These are phyloP conservation scores for Hormaphis cornu DNA, from an alignment of 1,140 invertebrate genomes.

Conservation along the genomic window DNA sequence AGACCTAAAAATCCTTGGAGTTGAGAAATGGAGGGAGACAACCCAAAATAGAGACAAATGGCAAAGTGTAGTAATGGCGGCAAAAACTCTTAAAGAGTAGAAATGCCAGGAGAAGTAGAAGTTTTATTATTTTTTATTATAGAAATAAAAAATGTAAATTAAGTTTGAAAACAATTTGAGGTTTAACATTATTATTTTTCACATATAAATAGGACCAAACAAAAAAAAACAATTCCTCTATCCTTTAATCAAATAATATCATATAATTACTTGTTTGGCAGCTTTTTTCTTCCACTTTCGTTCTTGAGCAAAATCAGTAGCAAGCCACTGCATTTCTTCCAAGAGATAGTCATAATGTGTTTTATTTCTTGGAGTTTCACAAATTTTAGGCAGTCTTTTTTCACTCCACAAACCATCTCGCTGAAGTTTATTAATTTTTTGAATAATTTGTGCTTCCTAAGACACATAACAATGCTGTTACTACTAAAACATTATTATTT, in stretches of 20 bases:
- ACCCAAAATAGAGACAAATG: too few species aligned
- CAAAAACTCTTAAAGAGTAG: too few species aligned
- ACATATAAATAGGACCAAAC: too few species aligned
- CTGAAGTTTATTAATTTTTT: conserved; percentile 77
- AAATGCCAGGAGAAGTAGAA: too few species aligned
- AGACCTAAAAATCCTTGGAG: too few species aligned
- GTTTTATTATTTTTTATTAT: neutral
- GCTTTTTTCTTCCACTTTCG: conserved; percentile 94
- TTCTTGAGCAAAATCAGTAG: conserved; percentile 94
- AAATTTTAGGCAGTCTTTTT: conserved; percentile 79
- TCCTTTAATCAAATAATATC: neutral
- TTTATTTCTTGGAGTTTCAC: conserved; percentile 80
- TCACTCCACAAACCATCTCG: conserved; percentile 89
- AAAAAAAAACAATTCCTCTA: neutral
- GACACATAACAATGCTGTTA: conserved; percentile 32
- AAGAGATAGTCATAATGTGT: conserved; percentile 98
- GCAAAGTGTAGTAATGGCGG: too few species aligned
- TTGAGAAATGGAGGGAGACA: too few species aligned
- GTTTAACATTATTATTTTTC: too few species aligned
- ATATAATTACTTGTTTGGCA: conserved; percentile 67
- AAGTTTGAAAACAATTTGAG: too few species aligned
- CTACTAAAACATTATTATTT: neutral
- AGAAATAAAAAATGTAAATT: too few species aligned
- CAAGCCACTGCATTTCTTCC: conserved; percentile 98
- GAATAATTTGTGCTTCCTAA: conserved; percentile 83